Base-by-base conservation (phyloP, 2,888 invertebrate species). In the Arge pagana region DNA sequence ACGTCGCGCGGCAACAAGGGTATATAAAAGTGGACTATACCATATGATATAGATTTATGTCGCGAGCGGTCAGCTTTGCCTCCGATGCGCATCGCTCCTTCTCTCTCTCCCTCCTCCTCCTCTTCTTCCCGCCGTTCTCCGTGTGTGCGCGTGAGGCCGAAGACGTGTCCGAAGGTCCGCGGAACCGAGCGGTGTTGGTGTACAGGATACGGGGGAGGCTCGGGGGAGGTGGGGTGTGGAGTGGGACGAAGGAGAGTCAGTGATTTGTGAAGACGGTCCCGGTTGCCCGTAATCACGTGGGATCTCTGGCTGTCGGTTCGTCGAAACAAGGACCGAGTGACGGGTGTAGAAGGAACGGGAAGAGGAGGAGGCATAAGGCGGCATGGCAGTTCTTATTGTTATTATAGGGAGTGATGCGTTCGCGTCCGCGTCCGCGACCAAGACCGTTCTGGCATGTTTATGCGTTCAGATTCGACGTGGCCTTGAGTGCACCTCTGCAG, bases 221-320 rank as follows among this genome's bases (percentile, higher is more conserved):
- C 48, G 37, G 33, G 13, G 35, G 50, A 43, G 57, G 51, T 50
- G 36, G 48, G 37, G 50, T 35, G 43, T 18, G 23, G 50, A 48
- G 58, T 52, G 53, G 54, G 54, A 57, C 54, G 48, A 48, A 45
- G 52, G 42, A 49, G 48, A 36, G 45, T 49, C 69, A 73, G 76
- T 75, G 76, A 76, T 76, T 75, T 76, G 75, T 76, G 75, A 75
- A 75, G 75, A 74, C 72, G 71, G 74, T 75, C 70, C 68, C 65
- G 73, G n/a, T n/a, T 65, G 61, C 63, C 58, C 66, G 75, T 74
- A 76, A 76, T 76, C 76, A 76, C 72, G 71, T 72, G 75, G 70
- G 74, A 76, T 76, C 75, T 74, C 65, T 58, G 61, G 61, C 69
- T 70, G 71, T 72, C 68, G 66, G 63, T 59, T 37, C 56, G 41